Evolutionary conservation across 2,888 invertebrate species (phyloP).

Genomic region (Phengaris alcon): DNA sequence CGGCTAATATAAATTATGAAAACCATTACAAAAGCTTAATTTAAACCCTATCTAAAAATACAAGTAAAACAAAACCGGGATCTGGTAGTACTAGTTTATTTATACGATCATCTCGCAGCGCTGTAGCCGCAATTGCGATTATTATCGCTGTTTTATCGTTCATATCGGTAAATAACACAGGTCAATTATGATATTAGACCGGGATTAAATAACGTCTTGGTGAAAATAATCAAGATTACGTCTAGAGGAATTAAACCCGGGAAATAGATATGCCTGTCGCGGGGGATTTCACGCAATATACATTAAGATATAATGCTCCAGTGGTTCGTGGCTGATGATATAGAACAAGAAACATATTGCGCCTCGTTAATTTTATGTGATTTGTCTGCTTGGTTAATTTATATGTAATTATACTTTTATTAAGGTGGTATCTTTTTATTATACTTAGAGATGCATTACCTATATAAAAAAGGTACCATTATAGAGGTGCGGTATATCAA

Average conservation of each 20-base stretch:
- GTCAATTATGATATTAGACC: constrained; percentile 39
- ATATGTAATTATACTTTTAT: background rate
- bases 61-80: constrained; percentile 36
- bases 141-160: constrained; percentile 40
- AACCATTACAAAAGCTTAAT: constrained; percentile 39
- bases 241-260: constrained; percentile 28
- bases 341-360: constrained; percentile 17
- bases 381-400: background rate
- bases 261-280: constrained; percentile 20
- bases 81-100: constrained; percentile 39
- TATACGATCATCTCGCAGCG: constrained; percentile 39
- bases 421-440: background rate
- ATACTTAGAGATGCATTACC: too few relatives aligned
- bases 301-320: constrained; percentile 25
- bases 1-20: constrained; percentile 32
- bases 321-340: constrained; percentile 21
- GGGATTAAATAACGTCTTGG: constrained; percentile 36
- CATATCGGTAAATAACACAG: constrained; percentile 39
- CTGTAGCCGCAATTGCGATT: constrained; percentile 38
- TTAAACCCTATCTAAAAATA: constrained; percentile 38
- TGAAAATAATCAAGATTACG: constrained; percentile 34
- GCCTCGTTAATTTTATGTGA: constrained; percentile 23
- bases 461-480: too few relatives aligned
- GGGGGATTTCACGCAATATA: constrained; percentile 27
- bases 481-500: too few relatives aligned